Evolutionary conservation across 2,888 invertebrate genomes (phyloP), one percentile per base, ranked within the genome.

Genomic region (Nycteola revayana): DNA sequence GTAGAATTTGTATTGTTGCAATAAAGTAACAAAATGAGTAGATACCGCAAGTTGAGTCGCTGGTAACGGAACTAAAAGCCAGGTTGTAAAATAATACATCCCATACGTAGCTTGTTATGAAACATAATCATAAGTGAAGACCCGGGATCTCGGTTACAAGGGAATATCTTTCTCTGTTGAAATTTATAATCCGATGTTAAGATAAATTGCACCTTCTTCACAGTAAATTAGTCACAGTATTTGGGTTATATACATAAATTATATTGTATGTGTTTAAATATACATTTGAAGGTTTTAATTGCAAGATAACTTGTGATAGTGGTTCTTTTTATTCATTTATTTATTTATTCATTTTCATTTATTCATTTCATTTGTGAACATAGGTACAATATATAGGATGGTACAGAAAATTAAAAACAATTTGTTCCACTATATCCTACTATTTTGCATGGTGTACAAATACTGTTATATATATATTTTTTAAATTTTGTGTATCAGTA

Each of bases 151-250:
- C 63, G 35, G 68, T 74, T 74, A 75, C 73, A 69, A 63, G 58
- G 50, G 62, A 62, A 63, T 62, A 64, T 57, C 50, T 50, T 58
- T 52, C 55, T 52, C 46, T 57, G 56, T 51, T 60, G 43, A 51
- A 45, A 56, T 54, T 55, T 54, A 56, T 51, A 51, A 48, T 54
- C 45, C 38, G 29, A 39, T 51, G 60, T 61, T 51, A 60, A 71
- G 69, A 75, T 65, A 62, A 68, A 75, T 66, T 63, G 56, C 57
- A 53, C 63, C 58, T 57, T 49, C 59, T 56, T 54, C 61, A 62
- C 65, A 68, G 60, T 75, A 75, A 74, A 73, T 75, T 74, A 67
- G 66, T 63, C 63, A 54, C 55, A 58, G 64, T 62, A 56, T 61
- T 68, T 72, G 65, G 59, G 65, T 61, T 64, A 65, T 43, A 52